phyloP scores from a whole-genome alignment of 1,140 invertebrate species.

The Ceratina calcarata region DNA sequence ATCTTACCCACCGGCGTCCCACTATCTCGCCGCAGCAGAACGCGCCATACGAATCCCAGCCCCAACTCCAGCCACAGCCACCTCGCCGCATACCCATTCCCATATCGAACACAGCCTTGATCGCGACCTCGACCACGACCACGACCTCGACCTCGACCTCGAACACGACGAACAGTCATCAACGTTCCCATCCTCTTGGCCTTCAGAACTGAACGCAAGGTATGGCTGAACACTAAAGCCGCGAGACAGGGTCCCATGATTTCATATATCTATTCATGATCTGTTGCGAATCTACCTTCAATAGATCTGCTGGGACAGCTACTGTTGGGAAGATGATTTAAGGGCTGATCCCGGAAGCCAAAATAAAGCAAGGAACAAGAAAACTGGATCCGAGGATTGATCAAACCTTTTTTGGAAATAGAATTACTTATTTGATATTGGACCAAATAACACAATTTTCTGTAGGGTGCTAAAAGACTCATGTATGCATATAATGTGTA shows the following conservation, averaged over 20 bases:
- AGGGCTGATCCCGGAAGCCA: too few relatives aligned
- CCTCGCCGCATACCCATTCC: constrained; percentile 71
- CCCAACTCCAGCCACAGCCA: too few relatives aligned
- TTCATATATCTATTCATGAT: not conserved
- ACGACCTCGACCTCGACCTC: constrained; percentile 60
- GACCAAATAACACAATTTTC: too few relatives aligned
- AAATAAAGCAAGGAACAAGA: too few relatives aligned
- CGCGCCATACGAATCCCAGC: constrained; percentile 70
- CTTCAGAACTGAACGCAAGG: constrained; percentile 57
- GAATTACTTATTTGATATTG: too few relatives aligned
- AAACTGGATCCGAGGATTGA: too few relatives aligned
- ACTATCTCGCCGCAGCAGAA: constrained; percentile 68
- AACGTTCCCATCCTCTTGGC: constrained; percentile 40
- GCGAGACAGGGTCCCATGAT: not conserved
- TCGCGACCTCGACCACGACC: constrained; percentile 67
- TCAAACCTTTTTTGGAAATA: too few relatives aligned
- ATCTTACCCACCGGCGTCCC: constrained; percentile 38
- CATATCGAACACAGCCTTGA: constrained; percentile 71
- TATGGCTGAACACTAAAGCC: constrained; percentile 49
- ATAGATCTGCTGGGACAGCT: too few relatives aligned
- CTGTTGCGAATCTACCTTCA: too few relatives aligned
- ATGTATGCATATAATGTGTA: too few relatives aligned
- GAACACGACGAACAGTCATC: constrained; percentile 50
- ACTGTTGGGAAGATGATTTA: too few relatives aligned
- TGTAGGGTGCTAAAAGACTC: too few relatives aligned